A percentile compares a stretch with the other conserved stretches of the same genome.
Conservation (phyloP, 2,797 vertebrate species). For the Poecilia velifera region DNA sequence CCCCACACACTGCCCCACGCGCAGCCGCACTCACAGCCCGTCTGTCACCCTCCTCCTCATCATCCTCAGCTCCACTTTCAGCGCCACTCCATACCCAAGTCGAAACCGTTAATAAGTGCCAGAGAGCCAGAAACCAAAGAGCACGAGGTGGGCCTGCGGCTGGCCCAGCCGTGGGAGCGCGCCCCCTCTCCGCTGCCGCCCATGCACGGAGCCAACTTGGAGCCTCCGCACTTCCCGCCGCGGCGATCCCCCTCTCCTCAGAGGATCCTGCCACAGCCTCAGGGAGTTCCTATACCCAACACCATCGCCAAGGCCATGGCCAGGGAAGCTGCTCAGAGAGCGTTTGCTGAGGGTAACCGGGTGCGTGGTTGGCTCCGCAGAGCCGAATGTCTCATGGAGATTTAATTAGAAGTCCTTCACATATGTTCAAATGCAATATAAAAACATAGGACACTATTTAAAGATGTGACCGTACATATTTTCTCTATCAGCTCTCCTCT, state of each 20-base stretch:
- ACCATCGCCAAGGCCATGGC: conserved; percentile 97
- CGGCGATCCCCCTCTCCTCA: conserved; percentile 92
- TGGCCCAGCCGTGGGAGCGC: conserved; percentile 90
- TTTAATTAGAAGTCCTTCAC: conserved; percentile 5
- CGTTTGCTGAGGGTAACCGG: conserved; percentile 88
- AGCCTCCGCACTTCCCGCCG: conserved; percentile 85
- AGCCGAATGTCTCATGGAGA: not conserved
- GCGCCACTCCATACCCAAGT: conserved; percentile 83
- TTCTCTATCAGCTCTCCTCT: not conserved
- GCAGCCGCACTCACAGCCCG: conserved; percentile 83
- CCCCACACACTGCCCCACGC: conserved; percentile 79
- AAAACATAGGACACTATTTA: not conserved
- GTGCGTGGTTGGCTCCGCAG: conserved; percentile 65
- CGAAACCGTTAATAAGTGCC: conserved; percentile 92
- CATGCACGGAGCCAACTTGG: conserved; percentile 81
- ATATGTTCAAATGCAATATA: not conserved
- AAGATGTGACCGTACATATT: not conserved
- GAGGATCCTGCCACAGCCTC: conserved; percentile 95
- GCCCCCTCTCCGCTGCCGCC: conserved; percentile 79
- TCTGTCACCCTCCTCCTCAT: conserved; percentile 81
- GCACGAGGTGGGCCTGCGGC: conserved; percentile 77
- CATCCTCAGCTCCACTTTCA: conserved; percentile 83
- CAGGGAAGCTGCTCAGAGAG: conserved; percentile 92
- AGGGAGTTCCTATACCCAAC: conserved; percentile 90
- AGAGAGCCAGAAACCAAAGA: conserved; percentile 97